Evolutionary conservation across 2,888 invertebrate genomes (phyloP).

Genomic region (Carterocephalus palaemon): DNA sequence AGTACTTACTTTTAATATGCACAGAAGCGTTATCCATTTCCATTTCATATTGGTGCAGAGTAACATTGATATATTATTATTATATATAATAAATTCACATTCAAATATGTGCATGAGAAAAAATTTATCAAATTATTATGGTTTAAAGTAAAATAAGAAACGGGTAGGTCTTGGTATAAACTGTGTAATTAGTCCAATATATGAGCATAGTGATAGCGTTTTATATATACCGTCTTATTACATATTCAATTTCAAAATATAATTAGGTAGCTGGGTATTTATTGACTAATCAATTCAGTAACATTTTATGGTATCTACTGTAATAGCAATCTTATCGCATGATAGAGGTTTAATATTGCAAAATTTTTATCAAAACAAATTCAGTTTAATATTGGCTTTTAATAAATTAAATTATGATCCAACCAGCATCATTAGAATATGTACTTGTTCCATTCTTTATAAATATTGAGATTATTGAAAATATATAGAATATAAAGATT

Average conservation of each 20-base stretch:
- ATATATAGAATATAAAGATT: no score
- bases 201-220: conserved; percentile 2
- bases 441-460: no score
- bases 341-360: neutral
- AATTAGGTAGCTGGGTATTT: neutral
- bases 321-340: neutral
- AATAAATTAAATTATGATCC: no score
- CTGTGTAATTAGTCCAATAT: neutral
- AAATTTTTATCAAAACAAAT: conserved; percentile 7
- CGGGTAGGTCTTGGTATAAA: neutral
- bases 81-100: no score
- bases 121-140: neutral
- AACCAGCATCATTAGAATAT: no score
- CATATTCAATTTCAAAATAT: conserved; percentile 15
- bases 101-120: no score
- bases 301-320: neutral
- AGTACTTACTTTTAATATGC: conserved; percentile 6
- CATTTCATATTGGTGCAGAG: conserved; percentile 12
- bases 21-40: neutral
- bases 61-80: conserved; percentile 9
- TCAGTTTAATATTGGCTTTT: no score
- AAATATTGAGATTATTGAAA: no score
- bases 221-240: conserved; percentile 12
- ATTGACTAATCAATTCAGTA: conserved; percentile 6
- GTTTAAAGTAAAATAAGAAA: neutral